Evolutionary conservation across 2,888 invertebrate species (phyloP), one percentile per base, ranked within the genome.

Genomic region (Aporophyla lueneburgensis): DNA sequence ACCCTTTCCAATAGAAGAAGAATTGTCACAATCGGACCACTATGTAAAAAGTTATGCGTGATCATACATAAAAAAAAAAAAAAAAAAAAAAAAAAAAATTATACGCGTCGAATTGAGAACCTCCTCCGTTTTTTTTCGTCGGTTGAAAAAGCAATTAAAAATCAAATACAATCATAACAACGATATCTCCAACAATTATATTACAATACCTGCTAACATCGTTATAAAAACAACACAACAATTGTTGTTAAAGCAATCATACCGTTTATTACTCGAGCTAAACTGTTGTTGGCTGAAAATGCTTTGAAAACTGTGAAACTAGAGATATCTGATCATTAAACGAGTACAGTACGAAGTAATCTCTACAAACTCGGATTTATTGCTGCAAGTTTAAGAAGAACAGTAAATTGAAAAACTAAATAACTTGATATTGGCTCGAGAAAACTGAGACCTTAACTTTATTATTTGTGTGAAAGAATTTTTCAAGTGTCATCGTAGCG

Each of bases 301-400:
- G 63, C 56, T 59, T 58, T 73, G 51, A 49, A 76, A 72, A 81
- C 51, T 61, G 51, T 14, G 58, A 59, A 76, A 77, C 74, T 77
- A 27, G 61, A 67, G 73, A 72, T 40, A 76, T 71, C 75, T 65
- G 76, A 77, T 76, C 75, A 82, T 82, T 87, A 87, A 79, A 76
- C 24, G 67, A 71, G 67, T 63, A 51, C 68, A 74, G 43, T 59
- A 43, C 63, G 65, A 61, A 77, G 69, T 71, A 75, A 80, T 86
- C 58, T 80, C 51, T 24, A 59, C 71, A 72, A 87, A 87, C 76
- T 76, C 49, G 65, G 43, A 84, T 78, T 65, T 78, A 88, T 82
- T 75, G 56, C 76, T 74, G 56, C 61, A 54, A 73, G n/a, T 58
- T 51, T 33, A 24, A 73, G 74, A 46, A 63, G 62, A 71, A 78